These are phyloP conservation scores for Trochalopteron elliotii DNA, from an alignment of 2,113 vertebrate genomes.

Conservation along the genomic window DNA sequence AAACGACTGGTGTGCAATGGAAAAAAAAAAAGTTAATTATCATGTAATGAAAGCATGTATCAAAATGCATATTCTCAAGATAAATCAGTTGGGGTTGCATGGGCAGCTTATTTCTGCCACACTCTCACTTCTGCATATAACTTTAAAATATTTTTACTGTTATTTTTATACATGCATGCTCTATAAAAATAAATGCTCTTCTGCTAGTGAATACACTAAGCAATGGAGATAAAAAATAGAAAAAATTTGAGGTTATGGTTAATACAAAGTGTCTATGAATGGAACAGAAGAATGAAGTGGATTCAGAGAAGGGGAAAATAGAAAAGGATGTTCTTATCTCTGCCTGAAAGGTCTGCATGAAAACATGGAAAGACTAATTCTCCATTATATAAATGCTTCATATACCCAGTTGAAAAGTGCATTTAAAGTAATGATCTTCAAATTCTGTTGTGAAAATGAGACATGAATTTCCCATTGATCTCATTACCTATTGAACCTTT, in stretches of 20 bases:
- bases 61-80: background rate
- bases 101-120: background rate
- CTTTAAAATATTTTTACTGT: background rate
- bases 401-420: background rate
- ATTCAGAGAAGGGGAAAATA: background rate
- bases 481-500: background rate
- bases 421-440: background rate
- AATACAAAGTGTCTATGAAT: background rate
- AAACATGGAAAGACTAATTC: background rate
- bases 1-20: background rate
- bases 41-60: background rate
- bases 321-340: background rate
- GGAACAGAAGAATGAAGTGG: background rate
- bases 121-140: background rate
- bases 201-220: background rate
- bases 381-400: background rate
- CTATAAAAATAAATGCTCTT: background rate
- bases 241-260: background rate
- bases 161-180: background rate
- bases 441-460: background rate
- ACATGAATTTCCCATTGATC: background rate
- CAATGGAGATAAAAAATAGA: background rate
- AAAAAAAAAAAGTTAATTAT: background rate
- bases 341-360: background rate
- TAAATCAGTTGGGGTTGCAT: background rate